Percentiles rank a stretch among this genome's conserved stretches.
phyloP scores from a whole-genome alignment of 2,113 vertebrate species.

The Labeo catla region DNA sequence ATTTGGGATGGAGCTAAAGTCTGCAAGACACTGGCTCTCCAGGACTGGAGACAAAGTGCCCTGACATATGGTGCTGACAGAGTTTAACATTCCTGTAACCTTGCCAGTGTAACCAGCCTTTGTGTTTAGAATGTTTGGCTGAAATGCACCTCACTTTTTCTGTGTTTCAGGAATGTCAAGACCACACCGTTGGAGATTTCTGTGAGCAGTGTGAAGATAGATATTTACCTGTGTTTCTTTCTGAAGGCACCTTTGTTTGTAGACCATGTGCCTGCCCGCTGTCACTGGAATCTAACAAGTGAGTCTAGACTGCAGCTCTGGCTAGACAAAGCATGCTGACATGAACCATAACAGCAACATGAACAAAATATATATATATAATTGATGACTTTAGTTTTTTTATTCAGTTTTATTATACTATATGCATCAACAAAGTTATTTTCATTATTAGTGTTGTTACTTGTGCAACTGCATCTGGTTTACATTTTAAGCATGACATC shows the following conservation, averaged over 20 bases:
- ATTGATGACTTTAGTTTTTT: not conserved
- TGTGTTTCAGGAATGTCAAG: conserved; percentile 81
- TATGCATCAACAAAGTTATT: not conserved
- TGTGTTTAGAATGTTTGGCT: not conserved
- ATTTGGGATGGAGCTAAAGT: not conserved
- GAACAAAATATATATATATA: not conserved
- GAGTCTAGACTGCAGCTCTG: conserved; percentile 53
- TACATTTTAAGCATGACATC: not conserved
- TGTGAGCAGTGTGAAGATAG: conserved; percentile 89
- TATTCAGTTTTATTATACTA: not conserved
- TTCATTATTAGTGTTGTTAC: not conserved
- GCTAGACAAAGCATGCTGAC: not conserved
- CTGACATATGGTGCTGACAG: not conserved
- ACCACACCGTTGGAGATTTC: conserved; percentile 87
- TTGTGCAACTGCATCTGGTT: not conserved
- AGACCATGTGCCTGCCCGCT: conserved; percentile 89
- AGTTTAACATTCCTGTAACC: not conserved
- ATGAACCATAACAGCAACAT: not conserved
- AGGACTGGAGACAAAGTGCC: not conserved
- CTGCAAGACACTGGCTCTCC: not conserved
- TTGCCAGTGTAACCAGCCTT: not conserved
- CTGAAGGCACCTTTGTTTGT: conserved; percentile 74
- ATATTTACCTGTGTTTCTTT: conserved; percentile 74
- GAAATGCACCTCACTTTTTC: not conserved
- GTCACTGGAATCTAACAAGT: conserved; percentile 84